These are phyloP conservation scores for Neodiprion fabricii DNA, from an alignment of 1,140 invertebrate genomes.

Conservation along the genomic window DNA sequence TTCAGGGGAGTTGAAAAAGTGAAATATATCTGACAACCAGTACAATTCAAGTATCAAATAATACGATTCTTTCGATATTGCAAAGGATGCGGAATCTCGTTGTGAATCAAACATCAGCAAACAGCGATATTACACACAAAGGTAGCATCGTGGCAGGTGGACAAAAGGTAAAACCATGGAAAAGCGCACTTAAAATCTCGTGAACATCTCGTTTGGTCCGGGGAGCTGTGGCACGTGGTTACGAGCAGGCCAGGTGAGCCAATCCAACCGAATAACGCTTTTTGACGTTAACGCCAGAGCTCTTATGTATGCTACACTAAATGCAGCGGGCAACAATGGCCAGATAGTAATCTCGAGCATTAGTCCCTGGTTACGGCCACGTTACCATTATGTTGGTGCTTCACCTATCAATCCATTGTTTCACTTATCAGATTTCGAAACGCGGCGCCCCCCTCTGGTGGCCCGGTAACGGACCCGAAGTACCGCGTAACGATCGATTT, in stretches of 20 bases:
- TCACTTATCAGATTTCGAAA: conserved; percentile 31
- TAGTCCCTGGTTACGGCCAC: conserved; percentile 38
- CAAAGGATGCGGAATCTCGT: too few relatives aligned
- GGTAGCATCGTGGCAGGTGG: too few relatives aligned
- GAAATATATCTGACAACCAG: too few relatives aligned
- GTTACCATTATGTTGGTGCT: conserved; percentile 44
- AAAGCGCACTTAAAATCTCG: conserved; percentile 35
- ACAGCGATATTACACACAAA: too few relatives aligned
- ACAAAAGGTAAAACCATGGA: too few relatives aligned
- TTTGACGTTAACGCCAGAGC: conserved; percentile 46
- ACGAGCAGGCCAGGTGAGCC: conserved; percentile 40
- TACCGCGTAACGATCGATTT: background rate
- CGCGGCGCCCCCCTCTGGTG: background rate
- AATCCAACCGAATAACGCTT: conserved; percentile 42
- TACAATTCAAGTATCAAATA: too few relatives aligned
- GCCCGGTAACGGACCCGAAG: background rate
- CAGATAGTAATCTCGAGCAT: conserved; percentile 44
- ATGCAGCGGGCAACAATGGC: conserved; percentile 34
- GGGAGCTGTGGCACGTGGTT: conserved; percentile 35
- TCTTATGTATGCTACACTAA: conserved; percentile 36
- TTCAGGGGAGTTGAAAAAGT: too few relatives aligned
- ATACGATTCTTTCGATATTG: too few relatives aligned
- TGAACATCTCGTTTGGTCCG: conserved; percentile 31
- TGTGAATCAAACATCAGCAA: too few relatives aligned
- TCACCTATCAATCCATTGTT: conserved; percentile 37